Percentiles rank a stretch among this genome's conserved stretches.
phyloP scores from a whole-genome alignment of 2,113 vertebrate species.

The Oxygymnocypris stewartii region DNA sequence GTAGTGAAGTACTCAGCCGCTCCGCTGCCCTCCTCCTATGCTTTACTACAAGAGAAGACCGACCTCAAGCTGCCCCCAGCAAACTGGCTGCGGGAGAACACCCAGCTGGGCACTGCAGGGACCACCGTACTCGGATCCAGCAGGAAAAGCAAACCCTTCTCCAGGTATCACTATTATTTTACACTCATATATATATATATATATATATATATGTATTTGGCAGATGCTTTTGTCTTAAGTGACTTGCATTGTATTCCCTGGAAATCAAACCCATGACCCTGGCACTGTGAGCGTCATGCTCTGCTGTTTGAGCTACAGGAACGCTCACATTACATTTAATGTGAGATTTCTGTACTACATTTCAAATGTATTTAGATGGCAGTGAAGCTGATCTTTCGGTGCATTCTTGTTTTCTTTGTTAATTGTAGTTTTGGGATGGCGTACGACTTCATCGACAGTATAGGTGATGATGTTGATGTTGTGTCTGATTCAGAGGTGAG shows the following conservation, averaged over 20 bases:
- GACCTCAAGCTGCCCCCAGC: slow-evolving; percentile 96
- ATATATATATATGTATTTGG: not conserved
- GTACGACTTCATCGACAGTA: slow-evolving; percentile 95
- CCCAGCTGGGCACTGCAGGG: slow-evolving; percentile 87
- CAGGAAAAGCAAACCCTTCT: slow-evolving; percentile 94
- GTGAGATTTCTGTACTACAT: not conserved
- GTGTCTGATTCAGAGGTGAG: slow-evolving; percentile 97
- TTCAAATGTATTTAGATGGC: not conserved
- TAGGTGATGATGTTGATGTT: slow-evolving; percentile 96
- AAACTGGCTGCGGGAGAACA: slow-evolving; percentile 93
- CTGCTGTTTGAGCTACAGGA: too few species aligned
- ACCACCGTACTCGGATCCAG: slow-evolving; percentile 88
- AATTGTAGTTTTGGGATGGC: slow-evolving; percentile 93
- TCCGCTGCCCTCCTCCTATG: slow-evolving; percentile 87
- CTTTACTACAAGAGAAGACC: slow-evolving; percentile 91
- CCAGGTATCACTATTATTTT: slow-evolving; percentile 79
- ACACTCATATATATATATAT: too few species aligned
- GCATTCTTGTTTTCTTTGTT: not conserved
- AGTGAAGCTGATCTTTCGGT: not conserved
- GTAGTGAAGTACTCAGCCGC: slow-evolving; percentile 96
- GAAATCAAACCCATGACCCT: not conserved
- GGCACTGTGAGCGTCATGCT: too few species aligned
- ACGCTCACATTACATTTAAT: not conserved
- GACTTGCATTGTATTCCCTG: not conserved
- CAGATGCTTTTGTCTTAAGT: too few species aligned